Base-by-base conservation (phyloP, 1,140 invertebrate species). In the Choristoneura fumiferana region DNA sequence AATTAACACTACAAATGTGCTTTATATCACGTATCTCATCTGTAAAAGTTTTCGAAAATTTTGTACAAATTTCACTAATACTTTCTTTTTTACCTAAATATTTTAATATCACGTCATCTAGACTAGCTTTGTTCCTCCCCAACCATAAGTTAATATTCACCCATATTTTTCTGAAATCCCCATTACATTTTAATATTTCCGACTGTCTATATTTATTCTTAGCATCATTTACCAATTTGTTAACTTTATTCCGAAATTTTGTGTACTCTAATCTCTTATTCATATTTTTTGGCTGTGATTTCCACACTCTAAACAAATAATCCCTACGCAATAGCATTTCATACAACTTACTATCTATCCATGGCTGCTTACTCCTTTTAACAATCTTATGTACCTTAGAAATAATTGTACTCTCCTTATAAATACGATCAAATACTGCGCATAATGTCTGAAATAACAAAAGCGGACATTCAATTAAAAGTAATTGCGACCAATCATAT, bases 121-220 rank as follows among this genome's bases (percentile, higher is more conserved):
- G 0, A 56, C 29, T 62, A 38, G 1, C 9, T 61, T 62, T 60
- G 0, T 33, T 49, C 34, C 57, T 22, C 8, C 68, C 71, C 1
- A 70, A 18, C 65, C 71, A 73, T n/a, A 1, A 12, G 39, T 69
- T 74, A 33, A 74, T 60, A 13, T 55, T 49, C 15, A 8, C 14
- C 68, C 62, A 71, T 57, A 74, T 63, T 57, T 67, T 69, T 37
- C 62, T 64, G 34, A 35, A 58, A 63, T 71, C 68, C 8, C 62
- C 65, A 4, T 67, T 63, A 67, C 63, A 69, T n/a, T 63, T 57
- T 39, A 39, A 39, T 54, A 71, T 58, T 58, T 63, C 43, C 8
- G 17, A 5, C 29, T 54, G 54, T 40, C 37, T 66, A 57, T 65
- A 64, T 33, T 56, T 65, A 61, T 71, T 71, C 65, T 62, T 71